Conservation (phyloP, 2,113 vertebrate genomes). For the Thomomys bottae region DNA sequence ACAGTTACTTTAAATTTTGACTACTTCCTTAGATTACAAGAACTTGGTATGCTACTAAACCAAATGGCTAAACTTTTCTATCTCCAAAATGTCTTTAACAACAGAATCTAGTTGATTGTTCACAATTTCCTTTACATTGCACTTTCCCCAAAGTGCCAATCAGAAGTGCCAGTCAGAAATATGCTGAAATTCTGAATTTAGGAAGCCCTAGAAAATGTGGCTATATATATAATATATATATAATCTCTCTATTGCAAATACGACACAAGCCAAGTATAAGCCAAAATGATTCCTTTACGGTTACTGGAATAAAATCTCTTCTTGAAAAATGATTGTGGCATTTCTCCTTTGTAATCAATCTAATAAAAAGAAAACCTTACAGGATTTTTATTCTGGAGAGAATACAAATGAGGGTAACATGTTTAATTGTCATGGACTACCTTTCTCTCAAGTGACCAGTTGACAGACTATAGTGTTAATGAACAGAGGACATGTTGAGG, state of each 20-base stretch:
- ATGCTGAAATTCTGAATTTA: conserved; percentile 37
- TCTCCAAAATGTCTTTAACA: background rate
- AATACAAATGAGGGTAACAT: conserved; percentile 21
- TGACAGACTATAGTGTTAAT: background rate
- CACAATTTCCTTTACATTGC: conserved; percentile 36
- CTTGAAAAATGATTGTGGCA: background rate
- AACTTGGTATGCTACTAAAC: background rate
- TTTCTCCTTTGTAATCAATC: background rate
- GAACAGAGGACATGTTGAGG: background rate
- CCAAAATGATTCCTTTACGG: conserved; percentile 41
- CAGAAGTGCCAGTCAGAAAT: conserved; percentile 25
- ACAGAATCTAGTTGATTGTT: conserved; percentile 36
- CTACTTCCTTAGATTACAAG: background rate
- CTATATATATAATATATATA: background rate
- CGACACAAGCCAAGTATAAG: conserved; percentile 38
- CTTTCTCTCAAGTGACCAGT: background rate
- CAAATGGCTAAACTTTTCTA: background rate
- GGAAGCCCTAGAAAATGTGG: background rate
- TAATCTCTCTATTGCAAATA: conserved; percentile 30
- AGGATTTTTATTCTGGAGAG: background rate
- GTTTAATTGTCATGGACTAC: background rate
- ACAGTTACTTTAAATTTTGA: background rate
- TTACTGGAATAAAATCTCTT: conserved; percentile 21
- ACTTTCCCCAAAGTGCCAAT: background rate
- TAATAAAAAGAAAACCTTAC: background rate